A percentile compares a stretch with the other conserved stretches of the same genome.
Conservation (phyloP, 2,888 invertebrate genomes). For the Tricholauxania praeusta region DNA sequence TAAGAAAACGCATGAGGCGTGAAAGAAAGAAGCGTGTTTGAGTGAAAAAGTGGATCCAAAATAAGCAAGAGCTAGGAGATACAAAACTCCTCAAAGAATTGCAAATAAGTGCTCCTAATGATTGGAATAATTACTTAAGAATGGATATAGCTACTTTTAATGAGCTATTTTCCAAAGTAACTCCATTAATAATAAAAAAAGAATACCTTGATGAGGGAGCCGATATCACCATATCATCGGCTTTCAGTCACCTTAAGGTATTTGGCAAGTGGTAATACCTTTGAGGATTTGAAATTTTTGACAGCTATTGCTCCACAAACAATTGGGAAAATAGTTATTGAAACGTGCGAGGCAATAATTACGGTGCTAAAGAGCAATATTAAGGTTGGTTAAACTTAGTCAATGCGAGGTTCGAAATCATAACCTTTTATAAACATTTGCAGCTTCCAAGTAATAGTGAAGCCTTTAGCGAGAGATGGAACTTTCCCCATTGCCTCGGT, state of each 20-base stretch:
- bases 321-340: constrained; percentile 1
- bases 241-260: not conserved
- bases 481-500: constrained; percentile 4
- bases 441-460: not conserved
- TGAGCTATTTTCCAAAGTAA: not conserved
- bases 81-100: not conserved
- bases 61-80: not conserved
- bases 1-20: too few relatives aligned
- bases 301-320: constrained; percentile 3
- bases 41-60: not conserved
- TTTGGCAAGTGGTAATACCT: not conserved
- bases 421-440: not conserved
- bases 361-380: not conserved
- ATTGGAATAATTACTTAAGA: not conserved
- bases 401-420: not conserved
- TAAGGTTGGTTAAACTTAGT: not conserved
- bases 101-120: not conserved
- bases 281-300: not conserved
- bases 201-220: not conserved
- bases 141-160: not conserved
- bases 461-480: not conserved
- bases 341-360: constrained; percentile 1
- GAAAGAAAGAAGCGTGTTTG: not conserved
- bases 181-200: not conserved
- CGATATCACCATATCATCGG: not conserved